Evolutionary conservation across 1,140 invertebrate genomes (phyloP), one percentile per base, ranked within the genome.

Genomic region (Drosophila lacteicornis): DNA sequence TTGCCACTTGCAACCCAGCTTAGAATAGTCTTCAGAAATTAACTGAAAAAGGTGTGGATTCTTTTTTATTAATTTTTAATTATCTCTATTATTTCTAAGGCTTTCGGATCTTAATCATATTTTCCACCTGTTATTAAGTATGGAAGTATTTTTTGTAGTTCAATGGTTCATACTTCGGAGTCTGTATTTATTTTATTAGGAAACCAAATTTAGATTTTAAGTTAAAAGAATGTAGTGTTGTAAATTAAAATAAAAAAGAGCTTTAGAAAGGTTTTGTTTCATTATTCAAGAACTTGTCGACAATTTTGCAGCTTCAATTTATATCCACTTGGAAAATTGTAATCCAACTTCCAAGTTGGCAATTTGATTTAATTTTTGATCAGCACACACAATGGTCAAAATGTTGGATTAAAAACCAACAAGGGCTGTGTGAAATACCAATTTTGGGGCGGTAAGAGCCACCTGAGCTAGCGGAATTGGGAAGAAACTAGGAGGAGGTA

Each of bases 301-400:
- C 53, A 56, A 56, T 56, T 56, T 56, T 40, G 53, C 53, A 19
- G 3, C 30, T 53, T 62, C 33, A n/a, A 56, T 56, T 50, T 50
- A 22, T 69, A 17, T 38, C 33, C 17, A 27, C 12, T 56, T 25
- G 19, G 13, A 22, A 25, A 57, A 58, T 22, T 65, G 36, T 27
- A 65, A 30, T 65, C n/a, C n/a, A 50, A 33, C 17, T 47, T 65
- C 42, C n/a, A 19, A 38, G 27, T 13, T 38, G 15, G n/a, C 40
- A 67, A 70, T 47, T 68, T 40, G 40, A 55, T 19, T 55, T 19
- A 17, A 70, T 53, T 68, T 68, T 42, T 67, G n/a, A 51, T 51
- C 27, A 40, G 46, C 46, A 12, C 46, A 25, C 30, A 53, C 38
- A 70, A 45, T 36, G 30, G 27, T 25, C 19, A 53, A 55, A 55